A percentile compares a stretch with the other conserved stretches of the same genome.
phyloP scores from a whole-genome alignment of 1,140 invertebrate species.

The Gonioctena quinquepunctata region DNA sequence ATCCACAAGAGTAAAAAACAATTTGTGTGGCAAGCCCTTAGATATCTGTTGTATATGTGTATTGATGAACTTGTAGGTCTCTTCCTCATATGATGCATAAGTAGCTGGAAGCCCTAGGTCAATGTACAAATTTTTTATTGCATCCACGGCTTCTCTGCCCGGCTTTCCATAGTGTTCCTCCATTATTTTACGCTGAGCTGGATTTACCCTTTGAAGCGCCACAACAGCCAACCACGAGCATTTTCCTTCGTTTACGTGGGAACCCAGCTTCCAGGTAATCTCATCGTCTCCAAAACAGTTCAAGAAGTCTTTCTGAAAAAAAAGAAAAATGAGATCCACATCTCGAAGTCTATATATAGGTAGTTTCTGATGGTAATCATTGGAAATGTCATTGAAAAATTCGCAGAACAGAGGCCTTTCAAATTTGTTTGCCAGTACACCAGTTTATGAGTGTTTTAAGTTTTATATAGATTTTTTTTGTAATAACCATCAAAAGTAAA shows the following conservation, averaged over 20 bases:
- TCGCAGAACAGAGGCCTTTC: too few species aligned
- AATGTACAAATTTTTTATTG: slow-evolving; percentile 79
- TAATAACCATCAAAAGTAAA: too few species aligned
- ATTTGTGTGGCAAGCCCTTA: slow-evolving; percentile 75
- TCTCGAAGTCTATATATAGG: too few species aligned
- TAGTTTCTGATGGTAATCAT: too few species aligned
- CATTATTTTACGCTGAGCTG: slow-evolving; percentile 75
- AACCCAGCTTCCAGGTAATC: slow-evolving; percentile 86
- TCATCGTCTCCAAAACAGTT: slow-evolving; percentile 89
- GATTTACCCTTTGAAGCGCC: slow-evolving; percentile 81
- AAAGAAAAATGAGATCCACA: slow-evolving; percentile 20
- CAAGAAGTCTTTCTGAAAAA: slow-evolving; percentile 87
- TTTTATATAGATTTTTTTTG: too few species aligned
- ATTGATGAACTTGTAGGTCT: slow-evolving; percentile 78
- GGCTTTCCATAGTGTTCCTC: slow-evolving; percentile 79
- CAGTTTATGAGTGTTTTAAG: too few species aligned
- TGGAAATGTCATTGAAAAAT: too few species aligned
- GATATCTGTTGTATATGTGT: slow-evolving; percentile 86
- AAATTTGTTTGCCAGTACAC: too few species aligned
- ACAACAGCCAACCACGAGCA: slow-evolving; percentile 94
- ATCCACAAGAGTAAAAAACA: slow-evolving; percentile 81
- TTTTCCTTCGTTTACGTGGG: slow-evolving; percentile 94
- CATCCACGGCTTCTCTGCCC: slow-evolving; percentile 70
- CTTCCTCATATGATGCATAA: slow-evolving; percentile 84
- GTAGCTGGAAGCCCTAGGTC: slow-evolving; percentile 77